Conservation (phyloP, 1,140 invertebrate genomes). For the Uloborus diversus region DNA sequence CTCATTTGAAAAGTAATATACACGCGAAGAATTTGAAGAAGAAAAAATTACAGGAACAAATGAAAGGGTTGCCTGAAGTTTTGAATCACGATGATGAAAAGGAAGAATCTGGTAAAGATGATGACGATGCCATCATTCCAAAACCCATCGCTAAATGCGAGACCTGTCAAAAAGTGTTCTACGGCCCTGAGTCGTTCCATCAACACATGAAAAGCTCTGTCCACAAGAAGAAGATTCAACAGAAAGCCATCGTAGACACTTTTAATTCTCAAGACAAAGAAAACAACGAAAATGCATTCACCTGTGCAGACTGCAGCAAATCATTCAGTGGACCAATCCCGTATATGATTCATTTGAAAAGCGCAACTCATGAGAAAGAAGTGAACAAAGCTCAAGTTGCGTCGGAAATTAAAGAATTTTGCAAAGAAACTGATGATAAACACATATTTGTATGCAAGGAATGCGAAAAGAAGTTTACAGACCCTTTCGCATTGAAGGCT, state of each 20-base stretch:
- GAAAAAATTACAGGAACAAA: neutral
- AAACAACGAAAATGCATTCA: neutral
- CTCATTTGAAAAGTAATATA: neutral
- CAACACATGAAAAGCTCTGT: too few species aligned
- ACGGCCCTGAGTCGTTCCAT: too few species aligned
- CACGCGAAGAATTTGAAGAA: slow-evolving; percentile 4
- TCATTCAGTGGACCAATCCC: slow-evolving; percentile 11
- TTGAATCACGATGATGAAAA: neutral
- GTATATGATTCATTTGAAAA: slow-evolving; percentile 5
- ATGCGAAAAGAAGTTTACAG: too few species aligned
- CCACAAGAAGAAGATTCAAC: slow-evolving; percentile 1
- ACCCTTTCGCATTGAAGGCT: neutral
- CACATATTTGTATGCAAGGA: neutral
- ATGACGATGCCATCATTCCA: neutral
- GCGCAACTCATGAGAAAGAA: neutral
- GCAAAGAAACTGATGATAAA: neutral
- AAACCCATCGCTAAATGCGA: slow-evolving; percentile 10
- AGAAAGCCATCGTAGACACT: neutral
- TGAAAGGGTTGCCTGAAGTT: slow-evolving; percentile 1
- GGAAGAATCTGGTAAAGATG: neutral
- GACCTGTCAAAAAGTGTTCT: too few species aligned
- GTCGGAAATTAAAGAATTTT: too few species aligned
- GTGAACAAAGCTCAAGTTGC: too few species aligned
- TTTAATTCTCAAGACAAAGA: neutral
- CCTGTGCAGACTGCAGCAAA: too few species aligned